phyloP scores from a whole-genome alignment of 2,113 vertebrate species.

The Pseudopodoces humilis region DNA sequence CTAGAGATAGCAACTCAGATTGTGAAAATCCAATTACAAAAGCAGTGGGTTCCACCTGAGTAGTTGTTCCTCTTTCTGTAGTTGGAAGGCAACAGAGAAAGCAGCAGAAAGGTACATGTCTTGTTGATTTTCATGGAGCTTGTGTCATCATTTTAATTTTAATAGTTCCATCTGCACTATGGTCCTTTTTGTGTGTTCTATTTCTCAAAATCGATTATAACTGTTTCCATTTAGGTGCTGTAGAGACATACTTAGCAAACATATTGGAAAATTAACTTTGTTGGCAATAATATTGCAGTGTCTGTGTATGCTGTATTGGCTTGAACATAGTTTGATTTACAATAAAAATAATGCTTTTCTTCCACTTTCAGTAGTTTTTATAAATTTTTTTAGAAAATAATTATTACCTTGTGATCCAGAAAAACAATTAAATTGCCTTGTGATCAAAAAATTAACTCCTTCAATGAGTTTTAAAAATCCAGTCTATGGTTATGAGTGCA shows the following conservation, averaged over 20 bases:
- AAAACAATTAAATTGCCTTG: background rate
- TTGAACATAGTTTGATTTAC: background rate
- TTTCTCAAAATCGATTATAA: background rate
- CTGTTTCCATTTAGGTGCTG: background rate
- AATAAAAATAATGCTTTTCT: background rate
- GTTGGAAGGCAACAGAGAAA: background rate
- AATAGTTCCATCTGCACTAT: background rate
- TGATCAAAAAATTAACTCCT: background rate
- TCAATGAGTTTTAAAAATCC: background rate
- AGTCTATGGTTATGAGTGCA: background rate
- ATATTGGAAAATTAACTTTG: background rate
- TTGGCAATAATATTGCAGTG: background rate
- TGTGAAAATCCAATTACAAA: background rate
- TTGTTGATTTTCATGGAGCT: background rate
- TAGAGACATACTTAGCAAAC: background rate
- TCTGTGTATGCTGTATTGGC: background rate
- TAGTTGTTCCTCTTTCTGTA: background rate
- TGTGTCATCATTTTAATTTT: background rate
- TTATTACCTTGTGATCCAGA: background rate
- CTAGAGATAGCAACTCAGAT: background rate
- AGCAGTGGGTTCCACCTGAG: background rate
- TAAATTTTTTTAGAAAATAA: background rate
- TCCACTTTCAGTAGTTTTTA: background rate
- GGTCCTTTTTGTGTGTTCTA: background rate
- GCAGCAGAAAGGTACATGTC: accelerated